A percentile compares a stretch with the other conserved stretches of the same genome.
Evolutionary conservation across 2,113 vertebrate species (phyloP).

Genomic region (Cettia cetti): DNA sequence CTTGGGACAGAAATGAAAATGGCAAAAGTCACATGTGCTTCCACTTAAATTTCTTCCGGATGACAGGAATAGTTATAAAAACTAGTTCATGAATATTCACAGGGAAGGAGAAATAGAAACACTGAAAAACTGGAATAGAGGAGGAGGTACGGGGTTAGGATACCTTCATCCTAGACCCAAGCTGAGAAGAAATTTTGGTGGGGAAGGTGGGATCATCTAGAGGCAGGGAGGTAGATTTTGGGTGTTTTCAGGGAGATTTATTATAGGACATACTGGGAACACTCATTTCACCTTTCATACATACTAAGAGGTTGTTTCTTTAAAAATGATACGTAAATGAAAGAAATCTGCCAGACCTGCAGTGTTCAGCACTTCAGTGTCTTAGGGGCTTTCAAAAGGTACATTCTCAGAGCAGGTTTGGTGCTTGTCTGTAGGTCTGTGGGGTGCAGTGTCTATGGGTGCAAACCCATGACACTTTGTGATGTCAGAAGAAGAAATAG

Average conservation of each 20-base stretch:
- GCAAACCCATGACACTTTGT: background rate
- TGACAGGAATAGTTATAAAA: background rate
- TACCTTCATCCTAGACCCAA: background rate
- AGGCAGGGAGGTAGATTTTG: background rate
- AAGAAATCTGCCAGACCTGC: background rate
- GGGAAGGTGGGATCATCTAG: background rate
- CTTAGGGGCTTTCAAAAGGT: background rate
- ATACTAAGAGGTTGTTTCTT: background rate
- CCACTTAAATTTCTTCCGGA: constrained; percentile 23
- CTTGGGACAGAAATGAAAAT: constrained; percentile 15
- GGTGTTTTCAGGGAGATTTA: background rate
- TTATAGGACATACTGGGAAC: background rate
- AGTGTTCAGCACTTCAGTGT: background rate
- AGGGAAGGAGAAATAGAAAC: background rate
- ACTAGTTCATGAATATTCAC: background rate
- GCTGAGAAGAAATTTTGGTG: background rate
- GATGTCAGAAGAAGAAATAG: background rate
- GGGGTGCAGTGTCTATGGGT: background rate
- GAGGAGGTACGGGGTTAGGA: background rate
- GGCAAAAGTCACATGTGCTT: constrained; percentile 9
- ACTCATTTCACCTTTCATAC: background rate
- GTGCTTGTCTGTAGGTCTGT: background rate
- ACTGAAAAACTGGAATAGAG: background rate
- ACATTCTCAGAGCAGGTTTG: background rate
- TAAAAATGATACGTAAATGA: background rate